Evolutionary conservation across 2,888 invertebrate genomes (phyloP).

Genomic region (Hydropsyche betteni): DNA sequence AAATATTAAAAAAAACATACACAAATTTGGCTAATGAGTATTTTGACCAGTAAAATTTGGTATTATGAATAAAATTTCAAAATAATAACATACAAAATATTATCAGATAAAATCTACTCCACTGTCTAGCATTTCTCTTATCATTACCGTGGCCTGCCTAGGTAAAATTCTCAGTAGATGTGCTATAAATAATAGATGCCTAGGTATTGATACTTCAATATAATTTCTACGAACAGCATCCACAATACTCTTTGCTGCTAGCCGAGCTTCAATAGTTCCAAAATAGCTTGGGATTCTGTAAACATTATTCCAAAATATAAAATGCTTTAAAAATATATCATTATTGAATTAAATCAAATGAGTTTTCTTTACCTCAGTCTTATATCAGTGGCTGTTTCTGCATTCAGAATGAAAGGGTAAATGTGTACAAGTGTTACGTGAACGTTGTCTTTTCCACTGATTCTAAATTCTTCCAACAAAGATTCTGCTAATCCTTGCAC

Average conservation of each 20-base stretch:
- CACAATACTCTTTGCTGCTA: conserved; percentile 68
- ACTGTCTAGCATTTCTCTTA: conserved; percentile 70
- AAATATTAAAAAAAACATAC: too few relatives aligned
- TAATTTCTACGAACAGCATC: conserved; percentile 71
- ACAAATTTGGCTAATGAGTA: too few relatives aligned
- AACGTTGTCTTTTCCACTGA: conserved; percentile 66
- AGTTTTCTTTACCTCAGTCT: conserved; percentile 62
- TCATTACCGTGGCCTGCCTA: conserved; percentile 68
- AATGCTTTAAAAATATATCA: conserved; percentile 8
- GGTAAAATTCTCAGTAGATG: conserved; percentile 69
- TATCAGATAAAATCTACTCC: conserved; percentile 71
- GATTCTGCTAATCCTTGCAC: conserved; percentile 73
- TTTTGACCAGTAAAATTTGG: background rate
- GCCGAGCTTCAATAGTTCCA: conserved; percentile 68
- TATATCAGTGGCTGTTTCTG: conserved; percentile 65
- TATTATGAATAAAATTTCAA: background rate
- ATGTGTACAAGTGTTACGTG: conserved; percentile 70
- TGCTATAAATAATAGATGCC: conserved; percentile 68
- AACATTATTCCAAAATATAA: conserved; percentile 41
- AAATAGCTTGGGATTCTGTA: conserved; percentile 73
- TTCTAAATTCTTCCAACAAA: conserved; percentile 68
- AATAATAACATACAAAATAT: background rate
- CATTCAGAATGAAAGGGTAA: conserved; percentile 71
- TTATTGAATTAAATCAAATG: conserved; percentile 1
- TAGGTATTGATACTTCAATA: conserved; percentile 71